Evolutionary conservation across 2,797 vertebrate genomes (phyloP), one percentile per base, ranked within the genome.

Genomic region (Sus cebifrons): DNA sequence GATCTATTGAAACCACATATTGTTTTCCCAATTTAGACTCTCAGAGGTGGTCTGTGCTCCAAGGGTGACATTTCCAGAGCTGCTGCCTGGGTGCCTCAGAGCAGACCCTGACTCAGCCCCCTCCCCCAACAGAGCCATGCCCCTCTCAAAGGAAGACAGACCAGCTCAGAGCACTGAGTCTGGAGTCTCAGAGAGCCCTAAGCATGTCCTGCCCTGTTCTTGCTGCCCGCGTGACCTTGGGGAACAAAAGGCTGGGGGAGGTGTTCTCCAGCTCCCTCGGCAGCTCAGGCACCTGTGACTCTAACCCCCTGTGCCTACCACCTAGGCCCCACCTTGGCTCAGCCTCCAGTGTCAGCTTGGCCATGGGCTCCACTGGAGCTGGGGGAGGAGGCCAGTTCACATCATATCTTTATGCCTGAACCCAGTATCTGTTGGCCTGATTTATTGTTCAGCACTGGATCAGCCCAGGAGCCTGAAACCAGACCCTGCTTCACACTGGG

Each of bases 271-370:
- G 62, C 15, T 36, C 27, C 9, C 15, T 62, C n/a, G 15, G 44
- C 32, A 78, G 32, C 52, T 25, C 29, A 44, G 56, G 16, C 12
- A 23, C 1, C 67, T 6, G n/a, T 58, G 32, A 44, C 1, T 0
- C 5, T 44, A 40, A 15, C 14, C 11, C 23, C 29, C 2, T 0
- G 0, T 13, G n/a, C 11, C 29, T 20, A 62, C 8, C 21, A n/a
- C 49, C 52, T 4, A 23, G 58, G 29, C 12, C 17, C 13, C 15
- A 12, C 40, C 1, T 56, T 29, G 12, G 40, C 60, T 20, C 1
- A 27, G 65, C 73, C 21, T 87, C 25, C 29, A 64, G 8, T 14
- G 2, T 25, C 64, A 56, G 29, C 67, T 68, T 5, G 23, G 5
- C 32, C 77, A 18, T 0, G 40, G 14, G 64, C 20, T 81, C 75